phyloP scores from a whole-genome alignment of 1,140 invertebrate species.

The Oreohelix idahoensis region DNA sequence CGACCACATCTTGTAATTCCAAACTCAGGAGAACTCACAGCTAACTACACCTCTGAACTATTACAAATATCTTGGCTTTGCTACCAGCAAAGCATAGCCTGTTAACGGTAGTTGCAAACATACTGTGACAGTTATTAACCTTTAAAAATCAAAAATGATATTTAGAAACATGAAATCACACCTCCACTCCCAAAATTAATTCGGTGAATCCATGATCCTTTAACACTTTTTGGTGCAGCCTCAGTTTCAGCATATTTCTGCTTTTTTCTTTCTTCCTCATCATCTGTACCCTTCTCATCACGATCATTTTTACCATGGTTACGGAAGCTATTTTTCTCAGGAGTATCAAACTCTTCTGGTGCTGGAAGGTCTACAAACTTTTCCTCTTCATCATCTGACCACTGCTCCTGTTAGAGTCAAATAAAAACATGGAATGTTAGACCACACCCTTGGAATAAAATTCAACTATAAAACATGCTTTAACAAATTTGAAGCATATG shows the following conservation, averaged over 20 bases:
- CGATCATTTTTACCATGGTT: neutral
- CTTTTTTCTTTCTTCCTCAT: neutral
- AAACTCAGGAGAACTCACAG: no score
- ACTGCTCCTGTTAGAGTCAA: neutral
- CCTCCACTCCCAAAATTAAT: constrained; percentile 28
- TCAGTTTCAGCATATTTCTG: constrained; percentile 45
- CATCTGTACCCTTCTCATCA: neutral
- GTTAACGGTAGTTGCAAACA: no score
- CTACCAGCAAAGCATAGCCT: no score
- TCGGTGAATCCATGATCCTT: constrained; percentile 32
- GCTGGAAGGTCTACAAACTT: constrained; percentile 67
- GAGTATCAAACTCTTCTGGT: constrained; percentile 58
- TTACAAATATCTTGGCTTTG: no score
- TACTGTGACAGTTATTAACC: no score
- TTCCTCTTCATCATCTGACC: constrained; percentile 70
- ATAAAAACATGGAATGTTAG: no score
- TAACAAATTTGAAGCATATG: no score
- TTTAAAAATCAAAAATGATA: no score
- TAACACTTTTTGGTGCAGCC: neutral
- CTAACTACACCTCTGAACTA: no score
- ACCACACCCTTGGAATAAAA: no score
- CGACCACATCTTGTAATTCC: no score
- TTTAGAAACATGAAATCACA: neutral
- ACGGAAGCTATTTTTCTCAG: neutral
- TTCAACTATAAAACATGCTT: no score